phyloP scores from a whole-genome alignment of 2,113 vertebrate genomes.

The Sakesphorus luctuosus region DNA sequence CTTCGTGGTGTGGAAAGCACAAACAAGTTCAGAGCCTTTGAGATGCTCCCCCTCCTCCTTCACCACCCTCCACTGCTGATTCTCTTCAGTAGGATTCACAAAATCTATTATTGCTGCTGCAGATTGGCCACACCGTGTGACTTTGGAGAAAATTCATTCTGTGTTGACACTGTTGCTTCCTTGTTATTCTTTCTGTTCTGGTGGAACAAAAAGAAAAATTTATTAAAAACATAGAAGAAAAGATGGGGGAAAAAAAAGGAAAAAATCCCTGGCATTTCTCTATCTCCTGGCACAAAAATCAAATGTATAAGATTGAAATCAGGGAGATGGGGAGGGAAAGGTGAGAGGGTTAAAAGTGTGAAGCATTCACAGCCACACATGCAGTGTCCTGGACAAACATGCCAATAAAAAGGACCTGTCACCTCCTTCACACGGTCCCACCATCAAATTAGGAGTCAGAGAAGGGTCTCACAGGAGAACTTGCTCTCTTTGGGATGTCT shows the following conservation, averaged over 20 bases:
- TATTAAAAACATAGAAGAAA: constrained; percentile 27
- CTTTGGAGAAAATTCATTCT: constrained; percentile 33
- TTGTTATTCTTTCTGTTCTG: constrained; percentile 54
- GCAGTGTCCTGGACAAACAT: background rate
- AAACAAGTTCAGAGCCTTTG: background rate
- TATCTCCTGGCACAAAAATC: background rate
- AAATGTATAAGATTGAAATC: background rate
- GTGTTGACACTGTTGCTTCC: constrained; percentile 47
- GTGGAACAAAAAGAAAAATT: constrained; percentile 60
- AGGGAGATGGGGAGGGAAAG: background rate
- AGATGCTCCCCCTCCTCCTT: background rate
- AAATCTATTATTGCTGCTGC: background rate
- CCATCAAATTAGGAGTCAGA: background rate
- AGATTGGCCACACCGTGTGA: background rate
- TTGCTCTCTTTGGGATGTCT: background rate
- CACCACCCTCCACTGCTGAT: background rate
- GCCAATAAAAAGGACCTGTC: background rate
- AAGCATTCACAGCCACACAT: background rate
- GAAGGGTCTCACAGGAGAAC: background rate
- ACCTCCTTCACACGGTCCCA: background rate
- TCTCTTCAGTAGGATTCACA: constrained; percentile 27
- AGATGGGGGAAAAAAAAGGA: background rate
- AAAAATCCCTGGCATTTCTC: background rate
- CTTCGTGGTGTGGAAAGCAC: background rate
- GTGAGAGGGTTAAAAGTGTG: background rate